Conservation (phyloP, 2,797 vertebrate genomes). For the Tolypeutes matacus region DNA sequence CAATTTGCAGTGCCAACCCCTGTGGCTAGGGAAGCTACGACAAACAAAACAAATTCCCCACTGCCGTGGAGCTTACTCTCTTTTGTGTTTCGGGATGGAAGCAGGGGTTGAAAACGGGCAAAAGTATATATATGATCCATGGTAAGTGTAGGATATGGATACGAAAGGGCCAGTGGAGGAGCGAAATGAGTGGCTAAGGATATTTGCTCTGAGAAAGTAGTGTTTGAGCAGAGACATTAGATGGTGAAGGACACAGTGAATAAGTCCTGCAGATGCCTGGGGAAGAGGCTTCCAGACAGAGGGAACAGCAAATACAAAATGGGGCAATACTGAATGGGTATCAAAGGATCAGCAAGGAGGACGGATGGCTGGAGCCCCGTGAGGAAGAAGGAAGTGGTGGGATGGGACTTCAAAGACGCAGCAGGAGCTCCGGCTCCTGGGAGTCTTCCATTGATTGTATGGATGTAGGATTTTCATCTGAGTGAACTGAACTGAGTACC, state of each 20-base stretch:
- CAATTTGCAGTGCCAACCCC: neutral
- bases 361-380: neutral
- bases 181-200: fast-evolving
- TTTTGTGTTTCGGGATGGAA: neutral
- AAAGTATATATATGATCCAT: neutral
- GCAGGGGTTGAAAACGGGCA: neutral
- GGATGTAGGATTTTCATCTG: neutral
- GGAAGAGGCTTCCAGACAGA: neutral
- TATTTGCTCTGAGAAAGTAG: neutral
- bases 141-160: neutral
- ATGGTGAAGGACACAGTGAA: neutral
- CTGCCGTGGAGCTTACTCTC: neutral
- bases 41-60: neutral
- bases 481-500: neutral
- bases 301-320: neutral
- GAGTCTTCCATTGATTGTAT: neutral
- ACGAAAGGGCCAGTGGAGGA: neutral
- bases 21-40: neutral
- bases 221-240: neutral
- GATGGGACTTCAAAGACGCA: neutral
- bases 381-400: neutral
- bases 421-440: neutral
- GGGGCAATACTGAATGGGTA: neutral
- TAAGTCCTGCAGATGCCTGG: neutral
- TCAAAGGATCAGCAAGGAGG: neutral